phyloP scores from a whole-genome alignment of 2,797 vertebrate genomes.

The Lycodopsis pacificus region DNA sequence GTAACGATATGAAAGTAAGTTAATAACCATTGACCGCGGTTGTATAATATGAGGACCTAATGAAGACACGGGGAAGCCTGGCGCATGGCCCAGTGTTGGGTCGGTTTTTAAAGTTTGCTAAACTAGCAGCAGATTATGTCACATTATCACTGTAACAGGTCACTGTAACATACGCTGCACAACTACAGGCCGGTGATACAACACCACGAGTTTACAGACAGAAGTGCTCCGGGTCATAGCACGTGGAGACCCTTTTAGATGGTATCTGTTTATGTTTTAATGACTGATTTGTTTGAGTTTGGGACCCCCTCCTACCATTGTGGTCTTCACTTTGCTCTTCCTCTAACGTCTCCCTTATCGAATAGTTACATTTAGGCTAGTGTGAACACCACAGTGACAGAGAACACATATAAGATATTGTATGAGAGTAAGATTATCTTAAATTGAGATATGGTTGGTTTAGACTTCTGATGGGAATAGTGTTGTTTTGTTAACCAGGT shows the following conservation, averaged over 20 bases:
- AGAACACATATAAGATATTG: not conserved
- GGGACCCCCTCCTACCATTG: not conserved
- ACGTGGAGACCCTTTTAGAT: not conserved
- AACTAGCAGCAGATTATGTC: conserved; percentile 27
- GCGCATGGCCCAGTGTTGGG: conserved; percentile 10
- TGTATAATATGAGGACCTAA: not conserved
- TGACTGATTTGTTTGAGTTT: conserved; percentile 8
- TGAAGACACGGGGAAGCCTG: conserved; percentile 1
- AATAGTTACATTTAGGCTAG: conserved; percentile 15
- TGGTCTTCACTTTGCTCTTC: conserved; percentile 9
- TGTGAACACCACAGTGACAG: not conserved
- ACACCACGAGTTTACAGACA: not conserved
- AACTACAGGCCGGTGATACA: not conserved
- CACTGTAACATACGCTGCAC: not conserved
- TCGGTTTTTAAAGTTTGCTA: conserved; percentile 33
- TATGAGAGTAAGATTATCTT: not conserved
- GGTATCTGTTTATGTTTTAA: not conserved
- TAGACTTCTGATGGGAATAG: not conserved
- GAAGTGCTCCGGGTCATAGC: not conserved
- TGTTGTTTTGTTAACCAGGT: not conserved
- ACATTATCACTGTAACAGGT: conserved; percentile 17
- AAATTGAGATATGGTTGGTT: not conserved
- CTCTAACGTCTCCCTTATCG: not conserved
- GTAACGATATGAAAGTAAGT: too few species aligned
- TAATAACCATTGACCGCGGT: not conserved